Percentiles rank a stretch among this genome's conserved stretches.
phyloP scores from a whole-genome alignment of 2,113 vertebrate species.

The Micronisus gabar region DNA sequence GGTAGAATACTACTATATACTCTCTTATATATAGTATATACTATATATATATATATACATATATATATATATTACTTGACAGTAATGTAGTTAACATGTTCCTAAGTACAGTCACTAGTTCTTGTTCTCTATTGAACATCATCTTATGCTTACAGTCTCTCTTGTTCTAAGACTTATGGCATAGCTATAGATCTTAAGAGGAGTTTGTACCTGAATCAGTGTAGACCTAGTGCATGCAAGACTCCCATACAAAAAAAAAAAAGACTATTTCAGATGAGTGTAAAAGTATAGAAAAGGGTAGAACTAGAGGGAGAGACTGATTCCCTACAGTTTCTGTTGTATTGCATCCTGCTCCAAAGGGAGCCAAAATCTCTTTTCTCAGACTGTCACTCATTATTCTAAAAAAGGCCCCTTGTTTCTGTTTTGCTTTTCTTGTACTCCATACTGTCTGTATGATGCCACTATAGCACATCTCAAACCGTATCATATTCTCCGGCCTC shows the following conservation, averaged over 20 bases:
- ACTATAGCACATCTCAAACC: not conserved
- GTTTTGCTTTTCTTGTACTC: not conserved
- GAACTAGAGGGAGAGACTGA: not conserved
- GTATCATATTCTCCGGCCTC: not conserved
- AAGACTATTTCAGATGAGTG: not conserved
- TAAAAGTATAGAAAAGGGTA: not conserved
- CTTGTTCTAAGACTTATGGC: not conserved
- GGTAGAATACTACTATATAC: not conserved
- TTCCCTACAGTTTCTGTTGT: not conserved
- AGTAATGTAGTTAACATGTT: not conserved
- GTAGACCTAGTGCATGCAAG: not conserved
- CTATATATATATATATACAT: not conserved
- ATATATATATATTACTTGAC: not conserved
- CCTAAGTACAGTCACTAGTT: not conserved
- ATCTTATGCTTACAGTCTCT: not conserved
- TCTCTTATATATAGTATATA: not conserved
- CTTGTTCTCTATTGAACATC: not conserved
- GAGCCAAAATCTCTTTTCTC: not conserved
- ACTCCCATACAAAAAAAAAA: not conserved
- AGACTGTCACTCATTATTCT: not conserved
- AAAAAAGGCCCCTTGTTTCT: not conserved
- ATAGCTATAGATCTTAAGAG: not conserved
- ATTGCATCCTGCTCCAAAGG: not conserved
- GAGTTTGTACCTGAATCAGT: not conserved
- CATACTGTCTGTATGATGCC: not conserved